Evolutionary conservation across 1,140 invertebrate species (phyloP), one percentile per base, ranked within the genome.

Genomic region (Zaprionus davidi): DNA sequence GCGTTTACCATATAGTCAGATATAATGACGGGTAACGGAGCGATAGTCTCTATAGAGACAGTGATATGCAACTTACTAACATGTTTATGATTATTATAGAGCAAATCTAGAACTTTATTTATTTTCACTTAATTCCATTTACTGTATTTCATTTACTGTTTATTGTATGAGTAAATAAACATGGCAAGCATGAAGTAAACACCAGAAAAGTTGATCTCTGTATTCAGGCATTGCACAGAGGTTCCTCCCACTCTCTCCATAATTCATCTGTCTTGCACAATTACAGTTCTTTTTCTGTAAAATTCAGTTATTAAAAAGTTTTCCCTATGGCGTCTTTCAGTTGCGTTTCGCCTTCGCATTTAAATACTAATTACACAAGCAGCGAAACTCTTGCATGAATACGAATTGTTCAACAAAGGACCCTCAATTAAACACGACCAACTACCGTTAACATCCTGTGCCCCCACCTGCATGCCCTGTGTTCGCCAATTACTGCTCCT

Each of bases 281-380:
- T 51, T 46, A 7, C n/a, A 17, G 46, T 51, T 51, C 36, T 67
- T 13, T 51, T 26, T 38, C 68, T 51, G 31, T 31, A 26, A 41
- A 78, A 71, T 76, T 63, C 59, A 82, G 80, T 87, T 82, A 87
- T 87, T 67, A 82, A 79, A 87, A 87, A 85, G 51, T 85, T 76
- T 85, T 51, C 63, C 44, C 69, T 57, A 53, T 60, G 62, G 11
- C 57, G 31, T 24, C 59, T 46, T 41, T 9, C 38, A 3, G 34
- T 44, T 55, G 65, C 62, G 7, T 20, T 69, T 55, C 46, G 41
- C 56, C 58, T 17, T 63, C 17, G 24, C 79, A 82, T 79, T 85
- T 85, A 82, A 77, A 82, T 79, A 80, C 63, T 87, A 87, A 86
- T 86, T 86, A 82, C 46, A 51, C 7, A 62, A n/a, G 9, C 12